Evolutionary conservation across 2,113 vertebrate species (phyloP).

Genomic region (Odobenus rosmarus): DNA sequence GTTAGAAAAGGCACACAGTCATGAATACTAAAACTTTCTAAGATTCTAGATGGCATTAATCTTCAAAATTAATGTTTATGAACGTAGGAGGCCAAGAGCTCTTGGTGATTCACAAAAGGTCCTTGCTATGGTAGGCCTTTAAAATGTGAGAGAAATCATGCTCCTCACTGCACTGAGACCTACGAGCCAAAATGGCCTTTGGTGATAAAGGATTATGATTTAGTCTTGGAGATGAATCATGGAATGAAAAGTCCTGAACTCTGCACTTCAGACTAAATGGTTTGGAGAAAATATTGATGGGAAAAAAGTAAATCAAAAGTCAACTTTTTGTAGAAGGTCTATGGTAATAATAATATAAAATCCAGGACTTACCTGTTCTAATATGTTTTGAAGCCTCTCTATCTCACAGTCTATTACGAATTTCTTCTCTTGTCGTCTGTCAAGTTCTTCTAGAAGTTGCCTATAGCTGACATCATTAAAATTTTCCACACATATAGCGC

Average conservation of each 20-base stretch:
- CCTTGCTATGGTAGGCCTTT: background rate
- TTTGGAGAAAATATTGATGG: background rate
- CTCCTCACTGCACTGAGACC: background rate
- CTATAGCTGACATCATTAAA: constrained; percentile 98
- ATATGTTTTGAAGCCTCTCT: constrained; percentile 96
- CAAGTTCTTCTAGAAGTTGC: constrained; percentile 96
- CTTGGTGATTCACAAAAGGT: background rate
- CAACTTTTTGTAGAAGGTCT: background rate
- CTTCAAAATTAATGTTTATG: constrained; percentile 5
- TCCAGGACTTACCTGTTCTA: constrained; percentile 93
- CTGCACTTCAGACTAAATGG: background rate
- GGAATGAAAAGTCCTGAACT: background rate
- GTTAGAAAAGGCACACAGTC: background rate
- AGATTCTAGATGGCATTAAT: background rate
- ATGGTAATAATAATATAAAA: background rate
- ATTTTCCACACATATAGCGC: constrained; percentile 99
- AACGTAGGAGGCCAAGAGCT: background rate
- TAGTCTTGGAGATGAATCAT: background rate
- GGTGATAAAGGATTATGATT: background rate
- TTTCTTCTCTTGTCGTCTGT: constrained; percentile 97
- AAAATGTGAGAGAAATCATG: background rate
- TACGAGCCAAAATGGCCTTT: background rate
- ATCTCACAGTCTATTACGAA: constrained; percentile 98
- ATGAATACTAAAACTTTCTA: background rate
- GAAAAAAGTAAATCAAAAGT: constrained; percentile 35